Conservation (phyloP, 1,140 invertebrate species). For the Zaprionus gabonicus region DNA sequence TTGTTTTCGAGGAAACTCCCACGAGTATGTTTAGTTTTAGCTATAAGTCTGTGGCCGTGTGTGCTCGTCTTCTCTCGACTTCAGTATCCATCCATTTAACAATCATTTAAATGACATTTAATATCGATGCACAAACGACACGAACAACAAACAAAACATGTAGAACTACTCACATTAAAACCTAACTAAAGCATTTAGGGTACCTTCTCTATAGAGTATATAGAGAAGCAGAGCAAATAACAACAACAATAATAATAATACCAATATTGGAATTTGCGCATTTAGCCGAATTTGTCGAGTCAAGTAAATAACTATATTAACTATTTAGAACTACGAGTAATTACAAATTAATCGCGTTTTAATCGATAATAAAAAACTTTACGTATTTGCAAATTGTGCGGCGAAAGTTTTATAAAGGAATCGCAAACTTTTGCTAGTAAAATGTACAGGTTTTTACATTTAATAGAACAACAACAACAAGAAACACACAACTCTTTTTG, state of each 20-base stretch:
- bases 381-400: constrained; percentile 40
- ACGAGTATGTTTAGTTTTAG: not conserved
- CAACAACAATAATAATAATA: constrained; percentile 40
- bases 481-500: constrained; percentile 50
- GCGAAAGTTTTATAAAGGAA: constrained; percentile 49
- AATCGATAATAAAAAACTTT: constrained; percentile 44
- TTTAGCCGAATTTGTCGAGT: constrained; percentile 70
- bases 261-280: constrained; percentile 77
- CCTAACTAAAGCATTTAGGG: constrained; percentile 52
- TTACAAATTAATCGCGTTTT: constrained; percentile 66
- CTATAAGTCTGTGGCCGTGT: constrained; percentile 42
- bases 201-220: constrained; percentile 54
- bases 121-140: constrained; percentile 55
- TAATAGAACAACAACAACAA: constrained; percentile 31
- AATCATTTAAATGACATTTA: constrained; percentile 34
- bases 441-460: constrained; percentile 82
- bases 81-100: constrained; percentile 77
- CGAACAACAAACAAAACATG: constrained; percentile 10
- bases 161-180: constrained; percentile 42
- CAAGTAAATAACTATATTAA: constrained; percentile 40
- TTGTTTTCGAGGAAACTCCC: constrained; percentile 61
- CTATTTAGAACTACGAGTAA: constrained; percentile 54
- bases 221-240: constrained; percentile 3
- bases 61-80: constrained; percentile 40
- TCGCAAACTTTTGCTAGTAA: constrained; percentile 78